phyloP scores from a whole-genome alignment of 2,888 invertebrate species.

The Cerastoderma edule region DNA sequence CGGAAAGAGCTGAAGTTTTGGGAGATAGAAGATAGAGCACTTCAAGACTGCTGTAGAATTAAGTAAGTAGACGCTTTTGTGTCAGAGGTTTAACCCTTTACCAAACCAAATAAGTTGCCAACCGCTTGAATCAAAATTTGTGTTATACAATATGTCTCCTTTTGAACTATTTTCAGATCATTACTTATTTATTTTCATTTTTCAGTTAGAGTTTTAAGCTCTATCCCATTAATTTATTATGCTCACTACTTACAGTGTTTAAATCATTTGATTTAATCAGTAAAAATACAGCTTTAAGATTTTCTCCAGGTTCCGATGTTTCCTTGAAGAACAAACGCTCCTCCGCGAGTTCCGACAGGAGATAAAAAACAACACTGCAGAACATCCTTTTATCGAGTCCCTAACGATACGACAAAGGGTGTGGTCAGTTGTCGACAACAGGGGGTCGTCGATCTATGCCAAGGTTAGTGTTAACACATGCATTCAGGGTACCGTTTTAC shows the following conservation, averaged over 20 bases:
- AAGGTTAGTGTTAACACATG: too few relatives aligned
- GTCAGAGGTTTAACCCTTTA: too few relatives aligned
- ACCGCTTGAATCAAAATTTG: too few relatives aligned
- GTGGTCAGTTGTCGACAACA: constrained; percentile 8
- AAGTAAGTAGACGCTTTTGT: constrained; percentile 35
- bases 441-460: neutral
- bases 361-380: neutral
- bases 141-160: too few relatives aligned
- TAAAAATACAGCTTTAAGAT: neutral
- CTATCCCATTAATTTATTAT: too few relatives aligned
- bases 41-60: constrained; percentile 33
- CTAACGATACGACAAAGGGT: constrained; percentile 5
- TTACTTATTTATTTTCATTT: too few relatives aligned
- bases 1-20: constrained; percentile 57
- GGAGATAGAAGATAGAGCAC: constrained; percentile 32
- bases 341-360: constrained; percentile 8
- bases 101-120: too few relatives aligned
- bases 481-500: too few relatives aligned
- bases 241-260: too few relatives aligned
- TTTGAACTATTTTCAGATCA: too few relatives aligned
- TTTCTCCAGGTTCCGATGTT: constrained; percentile 13
- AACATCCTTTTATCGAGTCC: neutral
- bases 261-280: too few relatives aligned
- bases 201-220: too few relatives aligned
- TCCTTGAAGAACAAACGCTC: constrained; percentile 11